phyloP scores from a whole-genome alignment of 2,113 vertebrate species.

The Sialia sialis region DNA sequence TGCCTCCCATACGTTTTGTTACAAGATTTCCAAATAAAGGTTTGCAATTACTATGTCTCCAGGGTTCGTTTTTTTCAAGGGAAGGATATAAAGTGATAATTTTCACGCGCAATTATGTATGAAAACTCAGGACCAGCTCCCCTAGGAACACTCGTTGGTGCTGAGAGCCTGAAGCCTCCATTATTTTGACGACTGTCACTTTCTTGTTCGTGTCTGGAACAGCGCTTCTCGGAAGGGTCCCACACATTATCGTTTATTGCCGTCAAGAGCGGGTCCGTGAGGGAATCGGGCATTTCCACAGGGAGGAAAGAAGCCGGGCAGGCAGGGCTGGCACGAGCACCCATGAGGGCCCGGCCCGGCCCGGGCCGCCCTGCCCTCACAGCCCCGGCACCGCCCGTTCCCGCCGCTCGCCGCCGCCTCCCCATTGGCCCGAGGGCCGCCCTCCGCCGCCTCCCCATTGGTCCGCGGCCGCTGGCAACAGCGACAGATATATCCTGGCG shows the following conservation, averaged over 20 bases:
- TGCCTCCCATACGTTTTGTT: not conserved
- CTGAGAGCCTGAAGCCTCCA: accelerated
- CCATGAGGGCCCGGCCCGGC: accelerated
- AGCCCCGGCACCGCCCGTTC: not conserved
- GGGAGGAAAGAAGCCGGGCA: accelerated
- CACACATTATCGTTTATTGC: accelerated
- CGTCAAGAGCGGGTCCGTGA: accelerated
- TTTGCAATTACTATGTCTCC: not conserved
- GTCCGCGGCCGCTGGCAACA: conserved; percentile 32
- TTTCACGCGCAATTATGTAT: accelerated
- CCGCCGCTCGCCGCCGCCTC: not conserved
- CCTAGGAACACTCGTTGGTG: accelerated
- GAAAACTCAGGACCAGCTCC: no score
- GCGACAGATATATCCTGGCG: conserved; percentile 46
- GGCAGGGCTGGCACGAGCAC: accelerated
- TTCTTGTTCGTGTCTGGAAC: not conserved
- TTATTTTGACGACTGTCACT: not conserved
- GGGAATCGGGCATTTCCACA: accelerated
- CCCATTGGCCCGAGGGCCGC: not conserved
- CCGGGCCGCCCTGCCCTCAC: no score
- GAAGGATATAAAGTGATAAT: not conserved
- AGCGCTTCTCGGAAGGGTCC: no score
- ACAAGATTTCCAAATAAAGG: conserved; percentile 35
- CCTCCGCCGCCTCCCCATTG: not conserved
- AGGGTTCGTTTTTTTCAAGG: not conserved